Base-by-base conservation (phyloP, 1,140 invertebrate genomes). In the Drosophila mauritiana region DNA sequence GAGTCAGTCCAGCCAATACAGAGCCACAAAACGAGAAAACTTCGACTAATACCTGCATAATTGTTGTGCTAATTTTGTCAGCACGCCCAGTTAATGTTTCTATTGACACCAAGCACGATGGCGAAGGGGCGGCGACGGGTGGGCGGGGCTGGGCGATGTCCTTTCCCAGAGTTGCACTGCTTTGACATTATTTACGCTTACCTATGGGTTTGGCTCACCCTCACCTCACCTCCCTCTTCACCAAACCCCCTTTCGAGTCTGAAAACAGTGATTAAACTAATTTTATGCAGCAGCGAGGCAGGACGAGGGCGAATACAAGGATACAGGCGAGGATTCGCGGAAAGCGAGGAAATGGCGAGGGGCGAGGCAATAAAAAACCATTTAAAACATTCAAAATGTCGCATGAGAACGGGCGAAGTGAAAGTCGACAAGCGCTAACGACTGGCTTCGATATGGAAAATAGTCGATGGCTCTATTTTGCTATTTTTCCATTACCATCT, bases 371-470 rank as follows among this genome's bases (percentile, higher is more conserved):
- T 78, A 84, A 84, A 88, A 89, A 89, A 84, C 57, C 84, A 89
- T 88, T 88, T 88, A 88, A 88, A 88, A 84, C 80, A 88, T 88
- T 88, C 80, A 89, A 89, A 90, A 85, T 89, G 84, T 90, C 84
- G 85, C 80, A 77, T 77, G 76, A 80, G 73, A 79, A 82, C 51
- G 80, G 34, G 58, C 36, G 25, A 65, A 63, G 70, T 68, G 63
- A 59, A 65, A 59, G 55, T 75, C 53, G 61, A 80, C 77, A 80
- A 58, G 53, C 61, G 68, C 69, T 80, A 78, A 85, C 68, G 58
- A 53, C 75, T 70, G 70, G 48, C 68, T 84, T 85, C 81, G 67
- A 85, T 85, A 78, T 42, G 64, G 52, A 70, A 70, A 48, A 46
- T 45, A 40, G 69, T 74, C 31, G 48, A 42, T 39, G 36, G 2